phyloP scores from a whole-genome alignment of 2,888 invertebrate genomes.

The Patella pellucida region DNA sequence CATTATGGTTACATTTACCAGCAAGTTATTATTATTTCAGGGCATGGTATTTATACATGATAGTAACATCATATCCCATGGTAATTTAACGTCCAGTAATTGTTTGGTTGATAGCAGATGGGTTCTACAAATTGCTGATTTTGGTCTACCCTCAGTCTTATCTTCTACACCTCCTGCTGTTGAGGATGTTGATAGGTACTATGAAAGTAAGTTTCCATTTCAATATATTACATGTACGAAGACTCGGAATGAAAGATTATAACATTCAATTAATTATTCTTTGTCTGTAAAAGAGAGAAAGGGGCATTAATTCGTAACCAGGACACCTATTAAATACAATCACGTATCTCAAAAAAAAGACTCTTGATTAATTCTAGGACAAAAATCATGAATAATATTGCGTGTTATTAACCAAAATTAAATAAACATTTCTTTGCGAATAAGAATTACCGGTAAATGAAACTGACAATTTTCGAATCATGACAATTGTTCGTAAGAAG shows the following conservation, averaged over 20 bases:
- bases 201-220: constrained; percentile 38
- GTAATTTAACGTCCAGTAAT: constrained; percentile 64
- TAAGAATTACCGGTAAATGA: no score
- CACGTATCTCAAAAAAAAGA: no score
- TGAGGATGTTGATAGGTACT: constrained; percentile 37
- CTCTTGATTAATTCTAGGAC: no score
- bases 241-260: background rate
- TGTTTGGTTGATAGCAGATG: constrained; percentile 67
- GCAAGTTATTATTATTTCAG: constrained; percentile 43
- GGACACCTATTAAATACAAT: no score
- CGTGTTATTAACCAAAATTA: no score
- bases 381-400: no score
- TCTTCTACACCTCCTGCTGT: constrained; percentile 32
- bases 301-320: background rate
- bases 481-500: no score
- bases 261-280: no score
- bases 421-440: no score
- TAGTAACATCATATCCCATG: constrained; percentile 61
- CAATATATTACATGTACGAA: background rate
- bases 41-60: constrained; percentile 67
- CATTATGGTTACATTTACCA: no score
- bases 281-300: background rate
- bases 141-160: constrained; percentile 59
- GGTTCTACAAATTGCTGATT: constrained; percentile 65
- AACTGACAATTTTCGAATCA: no score